Conservation (phyloP, 1,140 invertebrate genomes). For the Oedothorax gibbosus region DNA sequence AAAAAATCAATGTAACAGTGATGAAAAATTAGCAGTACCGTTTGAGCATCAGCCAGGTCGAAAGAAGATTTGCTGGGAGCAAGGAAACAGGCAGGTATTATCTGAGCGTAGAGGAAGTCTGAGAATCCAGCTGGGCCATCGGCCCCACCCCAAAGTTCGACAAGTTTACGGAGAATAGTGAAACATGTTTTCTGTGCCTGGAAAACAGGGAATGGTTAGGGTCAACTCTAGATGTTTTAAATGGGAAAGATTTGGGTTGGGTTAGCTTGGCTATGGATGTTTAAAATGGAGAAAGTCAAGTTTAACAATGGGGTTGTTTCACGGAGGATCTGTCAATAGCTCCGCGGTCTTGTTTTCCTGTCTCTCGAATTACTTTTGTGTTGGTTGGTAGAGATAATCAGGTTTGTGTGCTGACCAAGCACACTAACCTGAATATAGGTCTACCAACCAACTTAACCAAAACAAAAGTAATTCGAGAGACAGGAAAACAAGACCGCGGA, state of each 20-base stretch:
- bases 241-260: neutral
- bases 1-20: neutral
- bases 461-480: too few species aligned
- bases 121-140: conserved; percentile 69
- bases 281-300: too few species aligned
- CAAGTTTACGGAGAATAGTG: conserved; percentile 71
- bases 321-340: too few species aligned
- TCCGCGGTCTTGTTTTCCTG: too few species aligned
- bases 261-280: neutral
- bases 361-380: too few species aligned
- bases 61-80: conserved; percentile 73
- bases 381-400: too few species aligned
- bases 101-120: conserved; percentile 72
- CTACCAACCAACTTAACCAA: too few species aligned
- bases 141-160: conserved; percentile 72
- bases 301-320: too few species aligned
- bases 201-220: conserved; percentile 35
- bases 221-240: too few species aligned
- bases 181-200: conserved; percentile 74
- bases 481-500: too few species aligned
- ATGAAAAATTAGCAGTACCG: conserved; percentile 61
- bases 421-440: too few species aligned
- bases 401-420: too few species aligned
- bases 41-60: conserved; percentile 73
- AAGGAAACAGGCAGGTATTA: conserved; percentile 74